These are phyloP conservation scores for Herpetotheres cachinnans DNA, from an alignment of 2,113 vertebrate species.

Conservation along the genomic window DNA sequence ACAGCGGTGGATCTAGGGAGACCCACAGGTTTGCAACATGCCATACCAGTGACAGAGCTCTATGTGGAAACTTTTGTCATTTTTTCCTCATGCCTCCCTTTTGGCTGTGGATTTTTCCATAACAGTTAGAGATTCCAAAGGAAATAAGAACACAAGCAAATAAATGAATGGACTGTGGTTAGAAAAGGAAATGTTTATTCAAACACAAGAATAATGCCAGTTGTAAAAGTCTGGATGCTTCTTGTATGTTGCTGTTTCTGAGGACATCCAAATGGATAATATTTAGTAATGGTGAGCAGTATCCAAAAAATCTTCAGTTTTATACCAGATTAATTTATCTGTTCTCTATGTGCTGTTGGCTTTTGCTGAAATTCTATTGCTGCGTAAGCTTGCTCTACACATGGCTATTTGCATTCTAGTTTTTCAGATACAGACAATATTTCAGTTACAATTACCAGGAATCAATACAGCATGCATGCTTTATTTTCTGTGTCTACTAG, in stretches of 20 bases:
- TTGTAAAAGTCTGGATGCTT: not conserved
- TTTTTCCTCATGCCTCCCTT: not conserved
- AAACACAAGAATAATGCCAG: constrained; percentile 32
- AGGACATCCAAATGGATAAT: not conserved
- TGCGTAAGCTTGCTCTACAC: not conserved
- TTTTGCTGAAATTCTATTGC: not conserved
- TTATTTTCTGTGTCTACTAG: not conserved
- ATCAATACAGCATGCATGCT: not conserved
- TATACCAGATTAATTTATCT: not conserved
- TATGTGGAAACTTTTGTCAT: constrained; percentile 22
- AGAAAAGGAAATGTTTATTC: constrained; percentile 53
- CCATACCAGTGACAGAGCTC: not conserved
- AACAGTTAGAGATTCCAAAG: constrained; percentile 48
- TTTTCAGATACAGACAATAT: not conserved
- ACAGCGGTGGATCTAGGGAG: not conserved
- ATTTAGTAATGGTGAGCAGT: not conserved
- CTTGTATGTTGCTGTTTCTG: not conserved
- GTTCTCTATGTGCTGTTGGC: not conserved
- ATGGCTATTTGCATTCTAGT: not conserved
- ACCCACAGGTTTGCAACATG: not conserved
- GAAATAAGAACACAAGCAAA: constrained; percentile 44
- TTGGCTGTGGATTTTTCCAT: constrained; percentile 49
- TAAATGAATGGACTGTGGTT: constrained; percentile 14
- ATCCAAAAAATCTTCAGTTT: not conserved
- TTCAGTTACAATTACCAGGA: not conserved